Conservation (phyloP, 1,140 invertebrate genomes). For the Bombus haemorrhoidalis region DNA sequence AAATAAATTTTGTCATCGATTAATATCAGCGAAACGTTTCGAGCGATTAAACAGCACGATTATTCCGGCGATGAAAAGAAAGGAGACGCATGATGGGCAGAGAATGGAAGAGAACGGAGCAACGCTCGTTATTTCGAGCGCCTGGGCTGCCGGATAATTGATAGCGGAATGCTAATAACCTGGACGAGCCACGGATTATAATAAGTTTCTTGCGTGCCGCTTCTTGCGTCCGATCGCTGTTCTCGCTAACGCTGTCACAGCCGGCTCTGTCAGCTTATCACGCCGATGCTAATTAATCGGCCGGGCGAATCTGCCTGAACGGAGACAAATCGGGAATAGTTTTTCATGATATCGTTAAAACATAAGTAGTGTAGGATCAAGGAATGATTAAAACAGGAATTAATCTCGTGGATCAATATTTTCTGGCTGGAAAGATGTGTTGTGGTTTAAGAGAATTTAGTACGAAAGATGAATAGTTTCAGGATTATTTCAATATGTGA, state of each 20-base stretch:
- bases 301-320: background rate
- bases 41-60: conserved; percentile 15
- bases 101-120: background rate
- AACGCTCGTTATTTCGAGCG: conserved; percentile 31
- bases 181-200: conserved; percentile 77
- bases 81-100: background rate
- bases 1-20: background rate
- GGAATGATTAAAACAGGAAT: too few species aligned
- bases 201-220: conserved; percentile 71
- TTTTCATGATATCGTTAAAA: background rate
- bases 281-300: conserved; percentile 52
- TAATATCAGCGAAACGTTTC: background rate
- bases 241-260: conserved; percentile 41
- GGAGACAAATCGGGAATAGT: conserved; percentile 10
- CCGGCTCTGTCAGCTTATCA: conserved; percentile 49
- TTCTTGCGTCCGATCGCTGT: conserved; percentile 44
- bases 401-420: too few species aligned
- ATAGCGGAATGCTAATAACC: conserved; percentile 75
- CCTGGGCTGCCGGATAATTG: conserved; percentile 37
- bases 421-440: too few species aligned
- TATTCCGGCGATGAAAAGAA: conserved; percentile 12
- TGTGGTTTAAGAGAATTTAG: too few species aligned
- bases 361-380: too few species aligned
- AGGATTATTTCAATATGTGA: background rate
- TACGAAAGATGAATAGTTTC: too few species aligned